Percentiles rank a stretch among this genome's conserved stretches.
Conservation (phyloP, 2,888 invertebrate species). For the Luperina testacea region DNA sequence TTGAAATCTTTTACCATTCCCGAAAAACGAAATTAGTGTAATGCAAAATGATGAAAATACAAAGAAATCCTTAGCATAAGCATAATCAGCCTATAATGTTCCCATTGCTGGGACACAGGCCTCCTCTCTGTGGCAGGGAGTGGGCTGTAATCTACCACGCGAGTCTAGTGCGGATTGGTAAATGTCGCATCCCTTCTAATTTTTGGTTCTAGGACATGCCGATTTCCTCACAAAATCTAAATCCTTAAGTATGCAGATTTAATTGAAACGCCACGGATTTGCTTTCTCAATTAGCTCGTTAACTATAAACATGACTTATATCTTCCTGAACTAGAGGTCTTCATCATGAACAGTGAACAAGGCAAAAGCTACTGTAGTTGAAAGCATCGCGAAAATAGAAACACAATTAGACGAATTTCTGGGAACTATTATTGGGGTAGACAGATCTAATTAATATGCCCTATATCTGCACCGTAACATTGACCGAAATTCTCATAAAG, state of each 20-base stretch:
- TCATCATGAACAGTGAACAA: neutral
- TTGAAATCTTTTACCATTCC: neutral
- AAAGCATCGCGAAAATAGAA: neutral
- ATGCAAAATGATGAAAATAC: neutral
- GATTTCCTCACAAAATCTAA: neutral
- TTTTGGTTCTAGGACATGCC: neutral
- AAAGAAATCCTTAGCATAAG: neutral
- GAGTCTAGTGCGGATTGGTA: too few species aligned
- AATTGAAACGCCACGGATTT: neutral
- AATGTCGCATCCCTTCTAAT: neutral
- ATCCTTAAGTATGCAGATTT: neutral
- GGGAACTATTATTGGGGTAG: neutral
- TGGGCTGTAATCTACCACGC: too few species aligned
- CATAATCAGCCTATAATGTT: neutral
- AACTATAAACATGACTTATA: neutral
- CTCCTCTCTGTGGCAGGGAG: neutral
- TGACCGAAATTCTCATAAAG: constrained; percentile 27
- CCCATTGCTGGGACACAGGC: neutral
- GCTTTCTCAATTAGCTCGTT: neutral
- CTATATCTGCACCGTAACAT: constrained; percentile 26
- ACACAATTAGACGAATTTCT: constrained; percentile 16
- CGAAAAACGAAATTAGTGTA: neutral
- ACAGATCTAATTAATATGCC: constrained; percentile 30
- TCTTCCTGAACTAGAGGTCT: neutral
- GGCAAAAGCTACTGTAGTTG: neutral